Evolutionary conservation across 2,888 invertebrate genomes (phyloP), one percentile per base, ranked within the genome.

Genomic region (Blomia tropicalis): DNA sequence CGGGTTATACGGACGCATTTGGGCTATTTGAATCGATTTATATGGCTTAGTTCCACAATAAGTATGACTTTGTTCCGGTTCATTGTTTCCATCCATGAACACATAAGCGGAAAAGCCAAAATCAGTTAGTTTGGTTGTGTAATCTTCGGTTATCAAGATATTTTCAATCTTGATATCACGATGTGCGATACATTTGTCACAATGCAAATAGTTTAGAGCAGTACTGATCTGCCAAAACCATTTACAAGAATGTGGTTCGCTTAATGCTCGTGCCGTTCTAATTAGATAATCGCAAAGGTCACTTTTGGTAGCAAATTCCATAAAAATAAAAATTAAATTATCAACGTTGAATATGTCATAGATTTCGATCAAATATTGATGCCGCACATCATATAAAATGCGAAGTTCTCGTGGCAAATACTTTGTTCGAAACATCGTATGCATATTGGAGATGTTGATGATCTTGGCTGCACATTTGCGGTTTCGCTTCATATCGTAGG

Each of bases 231-330:
- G 63, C n/a, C 11, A 60, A 31, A 62, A 63, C 63, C 63, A 63
- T 1, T 2, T 14, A 17, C 27, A 53, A 1, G 60, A 31, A 25
- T 51, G 27, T 7, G 19, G 14, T 25, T 63, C 63, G 17, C 4
- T 11, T 2, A 63, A 4, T 7, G 62, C 30, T 3, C 43, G 53
- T n/a, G 72, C 65, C 14, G n/a, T 22, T 59, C 73, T 67, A 64
- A 73, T 74, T 62, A 75, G 71, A 66, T 72, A 74, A 59, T 74
- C 73, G 61, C 74, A 68, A 22, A 75, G 68, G 64, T 74, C 74
- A 2, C 75, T 75, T 47, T 73, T 72, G n/a, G 72, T 71, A 0
- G 74, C 74, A 62, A 74, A 69, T 62, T 73, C 72, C 51, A 47
- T 47, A 19, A 47, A 47, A 19, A 47, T 47, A n/a, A 47, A 47